These are phyloP conservation scores for Bubo scandiacus DNA, from an alignment of 2,113 vertebrate species.

Conservation along the genomic window DNA sequence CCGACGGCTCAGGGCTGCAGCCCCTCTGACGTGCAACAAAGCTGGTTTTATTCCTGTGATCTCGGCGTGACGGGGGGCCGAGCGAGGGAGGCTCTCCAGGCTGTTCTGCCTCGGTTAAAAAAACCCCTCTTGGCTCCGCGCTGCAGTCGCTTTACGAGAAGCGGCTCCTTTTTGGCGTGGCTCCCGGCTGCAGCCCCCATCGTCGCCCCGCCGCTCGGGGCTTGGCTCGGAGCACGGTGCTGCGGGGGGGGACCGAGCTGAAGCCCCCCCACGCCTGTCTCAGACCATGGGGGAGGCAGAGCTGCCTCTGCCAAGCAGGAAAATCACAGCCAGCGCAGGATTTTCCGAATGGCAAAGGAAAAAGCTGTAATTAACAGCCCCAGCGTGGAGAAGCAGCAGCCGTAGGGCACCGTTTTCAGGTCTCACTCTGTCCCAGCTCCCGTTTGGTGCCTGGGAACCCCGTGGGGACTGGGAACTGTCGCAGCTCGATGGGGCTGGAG, in stretches of 20 bases:
- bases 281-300: fast-evolving
- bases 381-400: background rate
- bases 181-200: fast-evolving
- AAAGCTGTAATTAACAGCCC: background rate
- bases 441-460: background rate
- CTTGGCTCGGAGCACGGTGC: background rate
- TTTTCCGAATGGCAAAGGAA: fast-evolving
- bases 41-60: background rate
- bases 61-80: fast-evolving
- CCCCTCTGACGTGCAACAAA: fast-evolving
- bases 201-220: fast-evolving
- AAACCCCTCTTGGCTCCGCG: background rate
- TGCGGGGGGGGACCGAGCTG: fast-evolving
- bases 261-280: fast-evolving
- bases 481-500: background rate
- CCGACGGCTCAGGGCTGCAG: fast-evolving
- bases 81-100: background rate
- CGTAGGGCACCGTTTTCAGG: fast-evolving
- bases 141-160: fast-evolving
- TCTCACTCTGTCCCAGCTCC: background rate
- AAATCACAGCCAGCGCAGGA: background rate
- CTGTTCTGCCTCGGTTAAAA: background rate
- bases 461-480: fast-evolving
- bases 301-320: background rate
- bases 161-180: background rate